Percentiles rank a stretch among this genome's conserved stretches.
phyloP scores from a whole-genome alignment of 2,113 vertebrate species.

The Theristicus caerulescens region DNA sequence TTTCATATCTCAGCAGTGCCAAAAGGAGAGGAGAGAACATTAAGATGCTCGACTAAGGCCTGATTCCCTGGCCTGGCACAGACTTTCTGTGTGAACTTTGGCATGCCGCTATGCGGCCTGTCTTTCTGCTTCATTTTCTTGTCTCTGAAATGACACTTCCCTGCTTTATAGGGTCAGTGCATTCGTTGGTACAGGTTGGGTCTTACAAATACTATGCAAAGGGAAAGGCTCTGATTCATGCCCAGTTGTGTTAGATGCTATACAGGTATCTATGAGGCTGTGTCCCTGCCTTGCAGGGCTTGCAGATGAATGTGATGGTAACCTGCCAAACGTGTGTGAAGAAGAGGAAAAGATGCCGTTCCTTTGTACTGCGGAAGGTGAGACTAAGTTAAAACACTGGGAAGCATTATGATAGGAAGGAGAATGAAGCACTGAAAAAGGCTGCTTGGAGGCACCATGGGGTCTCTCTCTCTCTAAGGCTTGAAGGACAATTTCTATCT shows the following conservation, averaged over 20 bases:
- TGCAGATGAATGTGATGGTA: not conserved
- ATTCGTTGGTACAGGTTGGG: not conserved
- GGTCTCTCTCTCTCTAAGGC: not conserved
- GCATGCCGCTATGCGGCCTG: not conserved
- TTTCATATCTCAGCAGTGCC: slow-evolving; percentile 36
- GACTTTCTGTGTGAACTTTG: slow-evolving; percentile 12
- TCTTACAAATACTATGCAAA: not conserved
- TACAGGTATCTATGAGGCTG: not conserved
- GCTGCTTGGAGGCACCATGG: not conserved
- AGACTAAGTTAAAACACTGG: not conserved
- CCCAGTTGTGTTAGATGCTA: not conserved
- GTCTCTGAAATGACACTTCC: slow-evolving; percentile 10
- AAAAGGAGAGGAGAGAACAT: slow-evolving; percentile 26
- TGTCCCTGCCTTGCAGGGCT: not conserved
- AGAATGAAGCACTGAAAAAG: not conserved
- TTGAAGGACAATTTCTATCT: not conserved
- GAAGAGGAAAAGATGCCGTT: not conserved
- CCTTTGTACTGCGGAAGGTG: not conserved
- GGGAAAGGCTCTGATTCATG: not conserved
- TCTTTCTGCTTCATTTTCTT: slow-evolving; percentile 30
- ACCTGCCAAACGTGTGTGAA: not conserved
- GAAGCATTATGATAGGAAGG: not conserved
- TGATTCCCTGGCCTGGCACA: not conserved
- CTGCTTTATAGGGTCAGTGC: slow-evolving; percentile 1
- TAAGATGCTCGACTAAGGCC: not conserved